A percentile compares a stretch with the other conserved stretches of the same genome.
phyloP scores from a whole-genome alignment of 2,113 vertebrate genomes.

The Pseudonaja textilis region DNA sequence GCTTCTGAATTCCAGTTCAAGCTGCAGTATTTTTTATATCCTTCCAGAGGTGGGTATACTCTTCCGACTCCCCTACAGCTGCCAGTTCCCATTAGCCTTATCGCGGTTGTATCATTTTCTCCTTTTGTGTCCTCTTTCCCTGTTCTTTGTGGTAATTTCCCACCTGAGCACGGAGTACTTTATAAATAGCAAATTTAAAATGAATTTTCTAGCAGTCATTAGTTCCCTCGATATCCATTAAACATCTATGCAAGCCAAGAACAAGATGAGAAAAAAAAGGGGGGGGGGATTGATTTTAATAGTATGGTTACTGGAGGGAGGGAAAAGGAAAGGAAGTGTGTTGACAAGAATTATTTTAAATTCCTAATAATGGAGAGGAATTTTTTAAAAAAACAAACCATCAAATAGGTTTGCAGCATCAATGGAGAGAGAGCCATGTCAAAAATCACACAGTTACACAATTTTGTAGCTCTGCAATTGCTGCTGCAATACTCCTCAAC shows the following conservation, averaged over 20 bases:
- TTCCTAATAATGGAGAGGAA: constrained; percentile 46
- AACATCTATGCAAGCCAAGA: constrained; percentile 78
- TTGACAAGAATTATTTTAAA: constrained; percentile 66
- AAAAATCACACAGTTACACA: not conserved
- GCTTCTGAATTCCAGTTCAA: not conserved
- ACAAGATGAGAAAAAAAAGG: constrained; percentile 77
- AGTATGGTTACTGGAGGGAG: constrained; percentile 68
- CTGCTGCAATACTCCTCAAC: not conserved
- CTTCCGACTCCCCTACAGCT: not conserved
- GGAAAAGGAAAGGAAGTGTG: constrained; percentile 70
- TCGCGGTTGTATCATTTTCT: constrained; percentile 14
- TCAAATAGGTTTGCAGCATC: constrained; percentile 32
- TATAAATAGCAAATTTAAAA: constrained; percentile 86
- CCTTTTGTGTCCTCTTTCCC: constrained; percentile 47
- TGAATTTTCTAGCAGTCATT: constrained; percentile 83
- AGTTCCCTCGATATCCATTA: constrained; percentile 82
- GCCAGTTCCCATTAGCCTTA: constrained; percentile 24
- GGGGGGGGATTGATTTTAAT: constrained; percentile 84
- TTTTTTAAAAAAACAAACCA: constrained; percentile 52
- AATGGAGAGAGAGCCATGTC: not conserved
- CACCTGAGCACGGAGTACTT: constrained; percentile 80
- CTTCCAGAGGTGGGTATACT: not conserved
- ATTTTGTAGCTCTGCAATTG: not conserved
- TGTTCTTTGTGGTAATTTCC: constrained; percentile 78
- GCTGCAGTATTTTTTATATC: not conserved